Evolutionary conservation across 2,888 invertebrate genomes (phyloP).

Genomic region (Sesia bembeciformis): DNA sequence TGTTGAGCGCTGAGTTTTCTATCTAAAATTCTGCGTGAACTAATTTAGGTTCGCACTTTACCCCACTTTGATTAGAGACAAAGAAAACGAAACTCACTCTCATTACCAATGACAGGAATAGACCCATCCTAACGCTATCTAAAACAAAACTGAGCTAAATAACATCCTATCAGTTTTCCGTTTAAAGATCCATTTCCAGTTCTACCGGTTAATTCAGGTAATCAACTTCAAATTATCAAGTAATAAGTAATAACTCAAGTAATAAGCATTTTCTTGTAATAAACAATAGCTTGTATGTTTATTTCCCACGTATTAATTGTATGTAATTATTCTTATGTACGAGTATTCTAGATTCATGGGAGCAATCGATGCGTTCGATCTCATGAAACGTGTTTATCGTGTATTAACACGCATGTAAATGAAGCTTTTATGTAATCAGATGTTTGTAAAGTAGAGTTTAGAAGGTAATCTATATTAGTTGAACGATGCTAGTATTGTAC

Average conservation of each 20-base stretch:
- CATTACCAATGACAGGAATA: constrained; percentile 20
- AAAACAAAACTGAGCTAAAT: constrained; percentile 17
- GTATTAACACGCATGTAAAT: background rate
- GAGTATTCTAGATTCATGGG: background rate
- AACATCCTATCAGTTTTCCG: background rate
- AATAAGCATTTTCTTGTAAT: too few relatives aligned
- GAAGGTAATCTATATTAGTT: too few relatives aligned
- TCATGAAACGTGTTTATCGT: background rate
- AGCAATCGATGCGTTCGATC: background rate
- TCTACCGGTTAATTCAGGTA: constrained; percentile 26
- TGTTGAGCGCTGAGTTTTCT: too few relatives aligned
- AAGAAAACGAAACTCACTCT: background rate
- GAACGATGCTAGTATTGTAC: too few relatives aligned
- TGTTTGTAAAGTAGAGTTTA: too few relatives aligned
- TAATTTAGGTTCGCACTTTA: too few relatives aligned
- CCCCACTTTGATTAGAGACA: too few relatives aligned
- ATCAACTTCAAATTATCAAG: constrained; percentile 2
- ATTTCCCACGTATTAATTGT: constrained; percentile 3
- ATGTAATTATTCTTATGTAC: constrained; percentile 1
- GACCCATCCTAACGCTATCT: constrained; percentile 33
- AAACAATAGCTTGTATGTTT: constrained; percentile 1
- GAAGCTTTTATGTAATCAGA: background rate
- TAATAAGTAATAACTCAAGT: too few relatives aligned
- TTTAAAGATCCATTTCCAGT: constrained; percentile 12
- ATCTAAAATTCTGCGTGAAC: too few relatives aligned